phyloP scores from a whole-genome alignment of 2,888 invertebrate species.

The Eutolmus rufibarbis region DNA sequence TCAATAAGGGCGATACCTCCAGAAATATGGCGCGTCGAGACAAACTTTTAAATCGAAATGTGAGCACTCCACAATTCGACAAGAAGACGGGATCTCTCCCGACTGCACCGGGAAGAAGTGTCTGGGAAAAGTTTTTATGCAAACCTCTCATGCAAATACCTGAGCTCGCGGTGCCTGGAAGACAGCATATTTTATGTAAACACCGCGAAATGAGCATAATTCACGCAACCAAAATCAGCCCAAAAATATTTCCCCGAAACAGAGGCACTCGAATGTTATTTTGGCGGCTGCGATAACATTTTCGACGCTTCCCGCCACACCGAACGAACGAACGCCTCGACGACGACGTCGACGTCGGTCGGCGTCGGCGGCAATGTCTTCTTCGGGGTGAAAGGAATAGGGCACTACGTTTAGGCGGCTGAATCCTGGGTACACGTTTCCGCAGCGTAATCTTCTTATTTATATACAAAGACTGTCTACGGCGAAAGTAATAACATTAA shows the following conservation, averaged over 20 bases:
- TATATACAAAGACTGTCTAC: slow-evolving; percentile 51
- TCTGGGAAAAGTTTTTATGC: slow-evolving; percentile 31
- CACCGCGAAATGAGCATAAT: slow-evolving; percentile 42
- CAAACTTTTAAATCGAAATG: background rate
- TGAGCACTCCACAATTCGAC: background rate
- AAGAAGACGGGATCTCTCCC: background rate
- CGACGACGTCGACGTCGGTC: background rate
- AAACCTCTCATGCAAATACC: slow-evolving; percentile 38
- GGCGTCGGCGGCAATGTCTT: background rate
- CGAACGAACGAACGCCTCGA: background rate
- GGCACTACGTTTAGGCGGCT: background rate
- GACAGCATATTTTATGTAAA: slow-evolving; percentile 40
- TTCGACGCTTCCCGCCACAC: slow-evolving; percentile 26
- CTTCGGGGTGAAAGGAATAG: background rate
- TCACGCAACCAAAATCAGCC: slow-evolving; percentile 41
- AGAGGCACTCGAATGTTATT: slow-evolving; percentile 33
- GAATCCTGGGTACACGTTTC: slow-evolving; percentile 49
- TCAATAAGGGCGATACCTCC: background rate
- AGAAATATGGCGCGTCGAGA: background rate
- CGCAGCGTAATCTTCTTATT: slow-evolving; percentile 52
- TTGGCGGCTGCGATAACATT: slow-evolving; percentile 42
- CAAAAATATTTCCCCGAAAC: slow-evolving; percentile 25
- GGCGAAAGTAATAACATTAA: slow-evolving; percentile 52
- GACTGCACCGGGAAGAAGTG: slow-evolving; percentile 16
- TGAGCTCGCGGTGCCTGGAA: background rate